Base-by-base conservation (phyloP, 2,797 vertebrate genomes). In the Takifugu ocellatus region DNA sequence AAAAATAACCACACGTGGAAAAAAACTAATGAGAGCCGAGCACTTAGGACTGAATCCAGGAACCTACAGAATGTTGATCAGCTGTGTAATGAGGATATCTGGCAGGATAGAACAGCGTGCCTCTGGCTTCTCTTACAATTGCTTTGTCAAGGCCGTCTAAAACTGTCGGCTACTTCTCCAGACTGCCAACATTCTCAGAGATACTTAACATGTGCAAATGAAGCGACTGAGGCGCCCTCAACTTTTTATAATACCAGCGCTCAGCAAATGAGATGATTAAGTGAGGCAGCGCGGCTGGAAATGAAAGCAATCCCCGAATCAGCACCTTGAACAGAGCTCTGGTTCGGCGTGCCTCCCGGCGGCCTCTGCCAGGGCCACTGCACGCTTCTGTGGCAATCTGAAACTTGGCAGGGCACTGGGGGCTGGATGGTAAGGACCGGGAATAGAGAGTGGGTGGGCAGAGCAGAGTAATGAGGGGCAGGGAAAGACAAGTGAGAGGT, bases 301-400 rank as follows among this genome's bases (percentile, higher is more conserved):
- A 51, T 59, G 78, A 83, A 79, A 80, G 11, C 12, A 39, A 86
- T 69, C 72, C 78, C 68, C 77, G 82, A 86, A 78, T 81, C 82
- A 87, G 78, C 82, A 78, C 70, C 69, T 81, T 46, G 6, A 29
- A 51, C 53, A 26, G 56, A 74, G 42, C 59, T 56, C 51, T 10
- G 26, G 65, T 59, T 68, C 77, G 59, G 65, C 17, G 26, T 51
- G 31, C 67, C 70, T 64, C 59, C 77, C 25, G 66, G 56, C 65
- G 67, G 61, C 63, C 64, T 62, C 62, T 60, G 59, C 53, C 11
- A 33, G 51, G 60, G 21, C 36, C 44, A 50, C 49, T 16, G 54
- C n/a, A 50, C 33, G 47, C 51, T 49, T 26, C 61, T 31, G 36
- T 33, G 59, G 54, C 51, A 66, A 25, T 17, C 56, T 54, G 48